These are phyloP conservation scores for Mylabris sibirica DNA, from an alignment of 2,888 invertebrate genomes.

Conservation along the genomic window DNA sequence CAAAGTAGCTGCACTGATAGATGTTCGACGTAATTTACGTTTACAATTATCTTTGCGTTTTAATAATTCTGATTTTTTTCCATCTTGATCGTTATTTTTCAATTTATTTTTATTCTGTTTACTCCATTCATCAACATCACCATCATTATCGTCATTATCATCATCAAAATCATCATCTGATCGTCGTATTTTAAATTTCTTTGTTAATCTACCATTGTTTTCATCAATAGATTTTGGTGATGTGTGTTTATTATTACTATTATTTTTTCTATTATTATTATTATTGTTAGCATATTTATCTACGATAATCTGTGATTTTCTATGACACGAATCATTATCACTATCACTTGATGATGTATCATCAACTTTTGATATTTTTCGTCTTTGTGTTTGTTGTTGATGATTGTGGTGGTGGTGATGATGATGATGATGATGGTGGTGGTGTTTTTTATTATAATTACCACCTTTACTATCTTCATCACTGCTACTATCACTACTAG, in stretches of 20 bases:
- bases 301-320: not conserved
- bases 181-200: constrained; percentile 29
- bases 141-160: constrained; percentile 23
- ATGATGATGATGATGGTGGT: not conserved
- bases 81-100: constrained; percentile 25
- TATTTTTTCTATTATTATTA: not conserved
- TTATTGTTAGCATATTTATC: not conserved
- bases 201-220: constrained; percentile 30
- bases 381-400: constrained; percentile 36
- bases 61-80: constrained; percentile 25
- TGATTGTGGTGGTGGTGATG: not conserved
- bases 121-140: constrained; percentile 57
- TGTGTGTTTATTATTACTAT: constrained; percentile 38
- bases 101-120: constrained; percentile 51
- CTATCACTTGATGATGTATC: not conserved
- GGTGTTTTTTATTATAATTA: constrained; percentile 39
- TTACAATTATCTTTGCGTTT: constrained; percentile 55
- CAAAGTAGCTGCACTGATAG: constrained; percentile 45
- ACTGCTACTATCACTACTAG: constrained; percentile 29
- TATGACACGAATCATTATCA: not conserved
- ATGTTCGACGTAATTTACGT: constrained; percentile 56
- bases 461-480: constrained; percentile 27
- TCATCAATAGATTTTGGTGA: constrained; percentile 40
- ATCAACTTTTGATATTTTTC: constrained; percentile 35
- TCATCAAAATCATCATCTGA: constrained; percentile 53